Base-by-base conservation (phyloP, 2,113 vertebrate species). In the Alexandromys fortis region DNA sequence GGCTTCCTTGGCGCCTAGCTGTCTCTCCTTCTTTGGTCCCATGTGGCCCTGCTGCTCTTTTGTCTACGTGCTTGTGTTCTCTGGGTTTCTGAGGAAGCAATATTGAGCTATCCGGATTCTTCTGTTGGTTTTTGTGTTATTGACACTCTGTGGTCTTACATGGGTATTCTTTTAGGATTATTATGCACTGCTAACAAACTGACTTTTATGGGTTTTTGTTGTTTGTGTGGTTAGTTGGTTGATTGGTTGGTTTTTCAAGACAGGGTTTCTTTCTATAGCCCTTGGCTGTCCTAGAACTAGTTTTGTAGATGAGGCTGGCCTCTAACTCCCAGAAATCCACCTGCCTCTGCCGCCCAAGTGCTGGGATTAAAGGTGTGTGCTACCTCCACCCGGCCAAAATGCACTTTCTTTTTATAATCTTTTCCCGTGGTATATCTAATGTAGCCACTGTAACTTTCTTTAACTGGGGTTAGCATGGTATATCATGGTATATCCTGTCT, bases 401-500 rank as follows among this genome's bases (percentile, higher is more conserved):
- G 22, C 21, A 58, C 33, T 85, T 73, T 73, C 61, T 65, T 19
- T 58, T 61, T 63, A 33, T 0, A 55, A 8, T 65, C 30, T 63
- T 33, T 92, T 77, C 4, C 83, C 86, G 0, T 28, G 30, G 38
- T 86, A 58, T 11, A 68, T n/a, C 70, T 30, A 58, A 63, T 42
- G 42, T 35, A 73, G 52, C 30, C 67, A 14, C 30, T 1, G 11
- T n/a, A 45, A 24, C 83, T 96, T 92, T 49, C 42, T 87, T 85
- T 85, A 52, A 76, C 61, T 92, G 7, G 24, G 68, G 8, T 89
- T 73, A 47, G 70, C 45, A 7, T 22, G 21, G 28, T 76, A 6
- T 68, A 30, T 89, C 24, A 42, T n/a, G n/a, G n/a, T n/a, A n/a
- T 82, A 73, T 93, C 42, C 81, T 83, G 81, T n/a, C 81, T 83